Conservation (phyloP, 2,888 invertebrate genomes). For the Dexiosoma caninum region DNA sequence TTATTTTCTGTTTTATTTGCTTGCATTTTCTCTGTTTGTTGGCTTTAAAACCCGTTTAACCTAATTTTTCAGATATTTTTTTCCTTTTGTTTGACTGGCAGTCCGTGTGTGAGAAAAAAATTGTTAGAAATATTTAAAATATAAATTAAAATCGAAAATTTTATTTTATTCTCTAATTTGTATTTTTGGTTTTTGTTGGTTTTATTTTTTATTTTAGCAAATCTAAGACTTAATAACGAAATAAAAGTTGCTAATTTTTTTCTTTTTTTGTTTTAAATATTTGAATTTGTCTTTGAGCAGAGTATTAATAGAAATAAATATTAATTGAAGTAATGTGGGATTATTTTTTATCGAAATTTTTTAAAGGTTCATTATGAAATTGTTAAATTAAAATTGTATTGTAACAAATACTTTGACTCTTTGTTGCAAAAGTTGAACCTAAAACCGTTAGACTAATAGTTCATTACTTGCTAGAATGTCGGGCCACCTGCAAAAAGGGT, state of each 20-base stretch:
- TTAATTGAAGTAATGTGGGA: too few relatives aligned
- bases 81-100: background rate
- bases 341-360: too few relatives aligned
- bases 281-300: constrained; percentile 9
- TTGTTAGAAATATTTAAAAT: constrained; percentile 41
- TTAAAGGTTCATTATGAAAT: too few relatives aligned
- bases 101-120: constrained; percentile 21
- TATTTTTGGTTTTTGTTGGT: constrained; percentile 10
- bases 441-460: too few relatives aligned
- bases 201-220: constrained; percentile 1
- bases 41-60: constrained; percentile 54
- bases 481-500: too few relatives aligned
- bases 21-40: background rate
- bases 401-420: too few relatives aligned
- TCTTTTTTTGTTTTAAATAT: background rate
- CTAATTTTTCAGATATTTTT: constrained; percentile 19
- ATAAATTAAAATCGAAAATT: constrained; percentile 34
- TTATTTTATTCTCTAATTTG: constrained; percentile 23
- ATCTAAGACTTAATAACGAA: constrained; percentile 6
- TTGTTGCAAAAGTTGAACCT: too few relatives aligned
- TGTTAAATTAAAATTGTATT: too few relatives aligned
- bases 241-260: constrained; percentile 16
- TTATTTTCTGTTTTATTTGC: background rate
- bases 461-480: too few relatives aligned
- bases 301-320: background rate